Evolutionary conservation across 2,888 invertebrate species (phyloP).

Genomic region (Mimachlamys varia): DNA sequence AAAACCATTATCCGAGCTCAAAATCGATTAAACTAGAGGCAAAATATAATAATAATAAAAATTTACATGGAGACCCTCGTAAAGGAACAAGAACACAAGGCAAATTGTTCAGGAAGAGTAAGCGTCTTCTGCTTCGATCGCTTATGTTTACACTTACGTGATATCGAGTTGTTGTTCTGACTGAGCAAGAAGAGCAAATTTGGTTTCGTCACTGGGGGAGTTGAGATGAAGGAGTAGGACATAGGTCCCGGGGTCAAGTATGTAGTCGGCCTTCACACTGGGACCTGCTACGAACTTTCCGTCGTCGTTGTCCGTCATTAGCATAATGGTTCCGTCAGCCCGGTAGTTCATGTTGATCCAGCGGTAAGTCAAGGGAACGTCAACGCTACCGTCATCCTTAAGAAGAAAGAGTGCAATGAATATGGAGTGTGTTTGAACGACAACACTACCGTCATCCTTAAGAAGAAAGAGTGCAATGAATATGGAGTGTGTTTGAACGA

Average conservation of each 20-base stretch:
- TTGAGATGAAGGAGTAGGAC: slow-evolving; percentile 88
- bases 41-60: too few relatives aligned
- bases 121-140: too few relatives aligned
- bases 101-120: too few relatives aligned
- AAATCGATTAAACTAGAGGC: too few relatives aligned
- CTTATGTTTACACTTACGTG: slow-evolving; percentile 57
- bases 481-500: too few relatives aligned
- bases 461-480: too few relatives aligned
- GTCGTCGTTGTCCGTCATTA: slow-evolving; percentile 28
- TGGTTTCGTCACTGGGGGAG: slow-evolving; percentile 87
- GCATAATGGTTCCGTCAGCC: slow-evolving; percentile 44
- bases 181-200: slow-evolving; percentile 85
- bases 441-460: too few relatives aligned
- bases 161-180: slow-evolving; percentile 58
- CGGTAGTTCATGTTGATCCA: background rate
- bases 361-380: background rate
- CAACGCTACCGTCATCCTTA: background rate
- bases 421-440: too few relatives aligned
- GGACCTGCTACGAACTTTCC: slow-evolving; percentile 80
- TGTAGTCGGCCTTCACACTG: slow-evolving; percentile 89
- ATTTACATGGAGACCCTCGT: too few relatives aligned
- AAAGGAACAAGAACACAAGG: too few relatives aligned
- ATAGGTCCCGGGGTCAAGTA: slow-evolving; percentile 89
- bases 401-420: background rate
- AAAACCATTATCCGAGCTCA: too few relatives aligned